Evolutionary conservation across 1,140 invertebrate species (phyloP), one percentile per base, ranked within the genome.

Genomic region (Asbolus verrucosus): DNA sequence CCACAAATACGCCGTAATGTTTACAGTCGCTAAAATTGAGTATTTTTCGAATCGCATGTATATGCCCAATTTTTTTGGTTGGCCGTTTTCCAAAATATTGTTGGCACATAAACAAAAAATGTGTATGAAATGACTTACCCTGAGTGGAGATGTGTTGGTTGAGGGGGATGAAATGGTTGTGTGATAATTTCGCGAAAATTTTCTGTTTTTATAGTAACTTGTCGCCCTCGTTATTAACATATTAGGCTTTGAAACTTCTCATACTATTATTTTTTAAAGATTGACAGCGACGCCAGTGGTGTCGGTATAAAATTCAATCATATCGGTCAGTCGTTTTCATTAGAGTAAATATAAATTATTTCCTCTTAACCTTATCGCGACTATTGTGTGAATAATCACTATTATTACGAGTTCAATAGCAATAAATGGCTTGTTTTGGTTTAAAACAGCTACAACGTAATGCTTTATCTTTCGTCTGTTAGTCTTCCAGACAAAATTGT

Each of bases 201-300:
- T 15, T 27, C 19, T 9, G 33, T 43, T 69, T 69, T 69, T 69
- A 69, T 69, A 69, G 16, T 46, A 18, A 13, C n/a, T n/a, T 69
- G 11, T 62, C 67, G 41, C 67, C 67, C 59, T 41, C 67, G 59
- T 8, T 30, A 36, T 54, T 59, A 21, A 8, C 65, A 59, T 11
- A 27, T 67, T 18, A 46, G 39, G 5, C 38, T 8, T 27, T 4
- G 24, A 27, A 8, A 27, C 3, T 27, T 24, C 16, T 54, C 43
- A n/a, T 63, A 59, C 38, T 61, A 69, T 63, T n/a, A n/a, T n/a
- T n/a, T 18, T 41, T 41, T 1, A 13, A 54, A 9, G 43, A 50
- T 50, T 54, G 46, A 54, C 46, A 54, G 43, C 41, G 9, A 30
- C 27, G 14, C 24, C 46, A 54, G 46, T 54, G 46, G 46, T 54